These are phyloP conservation scores for Lepidostoma basale DNA, from an alignment of 1,140 invertebrate species.

Conservation along the genomic window DNA sequence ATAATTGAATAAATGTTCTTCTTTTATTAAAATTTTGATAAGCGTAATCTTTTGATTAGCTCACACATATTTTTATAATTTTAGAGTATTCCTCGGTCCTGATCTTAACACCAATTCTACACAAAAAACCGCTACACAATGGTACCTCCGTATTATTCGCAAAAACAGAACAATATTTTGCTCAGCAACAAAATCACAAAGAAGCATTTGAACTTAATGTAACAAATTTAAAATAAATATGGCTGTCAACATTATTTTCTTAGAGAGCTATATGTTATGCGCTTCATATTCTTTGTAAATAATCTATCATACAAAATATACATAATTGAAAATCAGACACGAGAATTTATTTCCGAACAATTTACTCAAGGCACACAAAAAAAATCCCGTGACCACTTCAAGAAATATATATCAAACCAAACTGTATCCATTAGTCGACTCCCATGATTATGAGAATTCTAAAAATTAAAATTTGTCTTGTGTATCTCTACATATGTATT, in stretches of 20 bases:
- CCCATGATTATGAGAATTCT: too few relatives aligned
- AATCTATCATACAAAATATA: conserved; percentile 2
- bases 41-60: conserved; percentile 11
- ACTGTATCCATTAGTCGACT: too few relatives aligned
- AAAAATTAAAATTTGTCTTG: too few relatives aligned
- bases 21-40: conserved; percentile 28
- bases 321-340: not conserved
- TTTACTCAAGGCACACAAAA: too few relatives aligned
- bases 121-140: not conserved
- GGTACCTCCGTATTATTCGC: not conserved
- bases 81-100: not conserved
- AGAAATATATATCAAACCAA: not conserved
- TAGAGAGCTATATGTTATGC: conserved; percentile 15
- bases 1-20: conserved; percentile 24
- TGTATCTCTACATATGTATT: too few relatives aligned
- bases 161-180: not conserved
- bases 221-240: conserved; percentile 8
- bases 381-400: not conserved
- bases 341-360: conserved; percentile 7
- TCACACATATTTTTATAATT: conserved; percentile 1
- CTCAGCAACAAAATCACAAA: conserved; percentile 4
- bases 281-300: conserved; percentile 18
- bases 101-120: not conserved
- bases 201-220: conserved; percentile 7
- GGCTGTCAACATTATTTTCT: not conserved